These are phyloP conservation scores for Orthochromis indermauri DNA, from an alignment of 2,113 vertebrate species.

Conservation along the genomic window DNA sequence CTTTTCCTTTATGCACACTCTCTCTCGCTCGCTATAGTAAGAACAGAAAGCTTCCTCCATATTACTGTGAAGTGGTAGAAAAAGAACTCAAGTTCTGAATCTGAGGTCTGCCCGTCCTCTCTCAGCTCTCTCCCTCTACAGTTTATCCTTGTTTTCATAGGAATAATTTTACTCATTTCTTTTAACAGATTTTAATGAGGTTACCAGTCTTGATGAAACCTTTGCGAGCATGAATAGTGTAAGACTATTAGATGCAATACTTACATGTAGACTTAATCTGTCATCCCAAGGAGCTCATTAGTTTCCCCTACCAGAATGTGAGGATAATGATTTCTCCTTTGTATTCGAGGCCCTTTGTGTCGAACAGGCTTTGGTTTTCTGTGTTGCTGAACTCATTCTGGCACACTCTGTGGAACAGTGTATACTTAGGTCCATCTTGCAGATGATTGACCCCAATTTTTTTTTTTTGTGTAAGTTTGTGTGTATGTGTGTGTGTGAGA, in stretches of 20 bases:
- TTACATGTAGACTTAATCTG: constrained; percentile 5
- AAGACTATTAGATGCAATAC: not conserved
- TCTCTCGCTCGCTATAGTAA: not conserved
- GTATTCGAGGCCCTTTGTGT: constrained; percentile 19
- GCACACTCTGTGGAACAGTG: constrained; percentile 30
- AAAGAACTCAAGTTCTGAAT: constrained; percentile 7
- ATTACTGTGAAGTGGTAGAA: constrained; percentile 20
- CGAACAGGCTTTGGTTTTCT: constrained; percentile 23
- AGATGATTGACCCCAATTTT: constrained; percentile 40
- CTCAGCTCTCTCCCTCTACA: not conserved
- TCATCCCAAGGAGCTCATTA: constrained; percentile 21
- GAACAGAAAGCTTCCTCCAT: constrained; percentile 13
- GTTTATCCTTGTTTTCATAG: constrained; percentile 1
- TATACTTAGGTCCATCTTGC: constrained; percentile 23
- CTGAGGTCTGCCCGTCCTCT: constrained; percentile 9
- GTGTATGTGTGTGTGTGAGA: not conserved
- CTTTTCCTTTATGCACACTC: constrained; percentile 35
- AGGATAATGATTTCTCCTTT: constrained; percentile 36
- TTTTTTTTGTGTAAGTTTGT: not conserved
- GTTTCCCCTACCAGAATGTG: constrained; percentile 1
- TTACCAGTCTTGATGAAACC: not conserved
- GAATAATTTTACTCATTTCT: constrained; percentile 3
- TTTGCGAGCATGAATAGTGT: not conserved
- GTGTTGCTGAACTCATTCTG: constrained; percentile 38
- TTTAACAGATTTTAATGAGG: constrained; percentile 9